phyloP scores from a whole-genome alignment of 1,140 invertebrate genomes.

The Halictus rubicundus region DNA sequence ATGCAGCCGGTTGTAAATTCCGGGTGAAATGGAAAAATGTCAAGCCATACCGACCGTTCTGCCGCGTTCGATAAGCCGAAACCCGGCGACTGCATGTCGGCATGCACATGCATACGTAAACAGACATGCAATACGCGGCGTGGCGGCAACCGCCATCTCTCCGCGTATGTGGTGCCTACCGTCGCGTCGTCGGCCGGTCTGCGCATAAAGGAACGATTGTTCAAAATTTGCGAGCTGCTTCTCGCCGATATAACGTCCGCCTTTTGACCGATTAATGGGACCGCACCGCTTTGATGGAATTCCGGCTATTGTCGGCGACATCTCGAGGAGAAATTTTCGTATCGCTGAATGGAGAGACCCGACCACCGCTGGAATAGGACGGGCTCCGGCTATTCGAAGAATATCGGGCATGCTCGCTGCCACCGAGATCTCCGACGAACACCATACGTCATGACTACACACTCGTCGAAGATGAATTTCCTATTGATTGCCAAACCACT shows the following conservation, averaged over 20 bases:
- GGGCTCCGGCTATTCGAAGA: too few relatives aligned
- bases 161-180: neutral
- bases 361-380: too few relatives aligned
- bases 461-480: too few relatives aligned
- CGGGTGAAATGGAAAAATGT: constrained; percentile 61
- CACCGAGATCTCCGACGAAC: neutral
- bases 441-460: too few relatives aligned
- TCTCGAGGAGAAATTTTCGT: too few relatives aligned
- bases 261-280: neutral
- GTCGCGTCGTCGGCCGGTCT: neutral
- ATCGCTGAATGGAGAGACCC: too few relatives aligned
- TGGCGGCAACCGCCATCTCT: too few relatives aligned
- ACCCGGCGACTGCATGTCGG: constrained; percentile 50
- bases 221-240: constrained; percentile 39
- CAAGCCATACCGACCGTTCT: constrained; percentile 30
- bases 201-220: constrained; percentile 49
- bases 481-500: too few relatives aligned
- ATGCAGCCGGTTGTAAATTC: constrained; percentile 52
- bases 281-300: neutral
- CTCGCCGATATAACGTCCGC: neutral
- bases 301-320: neutral
- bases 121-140: constrained; percentile 43
- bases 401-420: neutral
- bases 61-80: constrained; percentile 57
- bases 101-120: constrained; percentile 62